phyloP scores from a whole-genome alignment of 2,888 invertebrate genomes.

The Gnatocerus cornutus region DNA sequence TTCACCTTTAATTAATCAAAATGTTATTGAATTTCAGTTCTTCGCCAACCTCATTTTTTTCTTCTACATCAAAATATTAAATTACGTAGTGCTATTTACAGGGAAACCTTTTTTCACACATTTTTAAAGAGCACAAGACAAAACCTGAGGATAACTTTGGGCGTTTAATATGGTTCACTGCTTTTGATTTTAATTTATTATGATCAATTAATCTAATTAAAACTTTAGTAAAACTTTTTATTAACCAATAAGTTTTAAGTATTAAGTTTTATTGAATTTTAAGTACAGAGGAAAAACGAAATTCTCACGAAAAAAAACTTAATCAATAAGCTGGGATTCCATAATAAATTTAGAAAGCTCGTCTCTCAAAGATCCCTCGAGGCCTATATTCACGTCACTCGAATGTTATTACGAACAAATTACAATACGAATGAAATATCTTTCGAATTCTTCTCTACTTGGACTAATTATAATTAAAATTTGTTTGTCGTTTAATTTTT shows the following conservation, averaged over 20 bases:
- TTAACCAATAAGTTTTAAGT: constrained; percentile 10
- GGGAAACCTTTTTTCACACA: no score
- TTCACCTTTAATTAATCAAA: no score
- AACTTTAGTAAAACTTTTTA: not conserved
- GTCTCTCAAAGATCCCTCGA: constrained; percentile 20
- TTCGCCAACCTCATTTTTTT: no score
- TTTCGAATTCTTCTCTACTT: constrained; percentile 7
- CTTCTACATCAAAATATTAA: no score
- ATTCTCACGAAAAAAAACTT: constrained; percentile 25
- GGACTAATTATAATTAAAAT: not conserved
- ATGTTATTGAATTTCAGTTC: no score
- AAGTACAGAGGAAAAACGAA: constrained; percentile 15
- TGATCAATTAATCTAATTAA: not conserved
- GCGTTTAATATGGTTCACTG: no score
- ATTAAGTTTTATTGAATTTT: constrained; percentile 22
- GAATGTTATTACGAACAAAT: constrained; percentile 22
- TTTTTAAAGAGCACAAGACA: no score
- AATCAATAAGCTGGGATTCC: constrained; percentile 24
- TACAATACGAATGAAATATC: constrained; percentile 9
- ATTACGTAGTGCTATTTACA: no score
- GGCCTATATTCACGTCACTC: constrained; percentile 26
- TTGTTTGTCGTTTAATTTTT: not conserved
- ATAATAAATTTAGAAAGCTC: constrained; percentile 35
- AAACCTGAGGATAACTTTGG: no score
- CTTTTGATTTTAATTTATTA: no score